Evolutionary conservation across 2,113 vertebrate genomes (phyloP), one percentile per base, ranked within the genome.

Genomic region (Brachyhypopomus occidentalis): DNA sequence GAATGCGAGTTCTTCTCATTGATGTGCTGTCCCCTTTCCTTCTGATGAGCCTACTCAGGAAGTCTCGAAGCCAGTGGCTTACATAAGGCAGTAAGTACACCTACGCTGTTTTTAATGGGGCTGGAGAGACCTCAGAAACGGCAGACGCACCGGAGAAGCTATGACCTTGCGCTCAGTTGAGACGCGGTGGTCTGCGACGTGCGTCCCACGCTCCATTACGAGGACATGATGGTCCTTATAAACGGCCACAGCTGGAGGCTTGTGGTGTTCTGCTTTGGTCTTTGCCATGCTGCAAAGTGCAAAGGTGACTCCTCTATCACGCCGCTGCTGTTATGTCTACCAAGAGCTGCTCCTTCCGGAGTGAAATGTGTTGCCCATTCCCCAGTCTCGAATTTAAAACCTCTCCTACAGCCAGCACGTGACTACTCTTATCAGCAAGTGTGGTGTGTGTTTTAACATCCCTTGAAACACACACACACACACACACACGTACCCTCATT

Each of bases 61-160:
- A 45, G 45, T 19, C 78, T 79, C 27, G 70, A 59, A 73, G 70
- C 69, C 71, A 70, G 71, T 23, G 78, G 58, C 69, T 63, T 72
- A 52, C 23, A 52, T 80, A 80, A 72, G 72, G 56, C 41, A 59
- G 19, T 80, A 34, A 52, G 38, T 52, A 52, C 36, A 25, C 27
- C 70, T 45, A 52, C 27, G 63, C 52, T 80, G 78, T 63, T 63
- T 80, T 70, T 80, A 80, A 80, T 80, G 69, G 48, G 23, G 58
- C 45, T 63, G 58, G 38, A 20, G 69, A 72, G 78, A 72, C 78
- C 59, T 79, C 66, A 72, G 78, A 72, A 70, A 62, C 8, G 25
- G 69, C 27, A 69, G 78, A 72, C 56, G 52, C 27, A 45, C 77
- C 20, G 16, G 77, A 62, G 30, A 58, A 73, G 8, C 30, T 34